Evolutionary conservation across 2,888 invertebrate genomes (phyloP).

Genomic region (Priocnemis perturbator): DNA sequence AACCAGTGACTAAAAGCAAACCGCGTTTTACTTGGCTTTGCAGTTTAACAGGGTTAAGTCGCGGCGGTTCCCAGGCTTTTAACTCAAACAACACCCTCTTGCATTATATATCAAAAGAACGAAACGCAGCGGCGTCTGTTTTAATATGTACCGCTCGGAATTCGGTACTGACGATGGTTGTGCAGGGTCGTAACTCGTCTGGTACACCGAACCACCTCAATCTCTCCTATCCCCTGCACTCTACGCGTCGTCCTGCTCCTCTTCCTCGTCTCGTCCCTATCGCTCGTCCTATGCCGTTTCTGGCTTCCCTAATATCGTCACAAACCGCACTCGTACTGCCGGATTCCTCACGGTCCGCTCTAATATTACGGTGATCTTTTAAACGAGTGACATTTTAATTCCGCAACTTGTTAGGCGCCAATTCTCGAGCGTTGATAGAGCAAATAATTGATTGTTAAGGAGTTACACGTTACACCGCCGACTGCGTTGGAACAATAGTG

Average conservation of each 20-base stretch:
- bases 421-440: no score
- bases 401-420: no score
- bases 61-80: conserved; percentile 73
- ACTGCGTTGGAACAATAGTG: no score
- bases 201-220: conserved; percentile 13
- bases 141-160: conserved; percentile 72
- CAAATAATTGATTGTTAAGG: no score
- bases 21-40: conserved; percentile 74
- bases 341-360: conserved; percentile 6
- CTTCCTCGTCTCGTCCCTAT: conserved; percentile 26
- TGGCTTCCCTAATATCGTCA: conserved; percentile 34
- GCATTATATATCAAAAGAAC: conserved; percentile 74
- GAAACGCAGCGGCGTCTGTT: conserved; percentile 68
- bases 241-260: no score
- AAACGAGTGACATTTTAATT: no score
- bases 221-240: conserved; percentile 5
- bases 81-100: conserved; percentile 73
- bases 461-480: no score
- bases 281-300: conserved; percentile 10
- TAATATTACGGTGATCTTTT: no score
- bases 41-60: conserved; percentile 74
- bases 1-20: conserved; percentile 71
- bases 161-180: conserved; percentile 33
- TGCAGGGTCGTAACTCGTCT: conserved; percentile 25
- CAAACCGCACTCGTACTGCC: conserved; percentile 44